Evolutionary conservation across 2,888 invertebrate genomes (phyloP).

Genomic region (Chesias legatella): DNA sequence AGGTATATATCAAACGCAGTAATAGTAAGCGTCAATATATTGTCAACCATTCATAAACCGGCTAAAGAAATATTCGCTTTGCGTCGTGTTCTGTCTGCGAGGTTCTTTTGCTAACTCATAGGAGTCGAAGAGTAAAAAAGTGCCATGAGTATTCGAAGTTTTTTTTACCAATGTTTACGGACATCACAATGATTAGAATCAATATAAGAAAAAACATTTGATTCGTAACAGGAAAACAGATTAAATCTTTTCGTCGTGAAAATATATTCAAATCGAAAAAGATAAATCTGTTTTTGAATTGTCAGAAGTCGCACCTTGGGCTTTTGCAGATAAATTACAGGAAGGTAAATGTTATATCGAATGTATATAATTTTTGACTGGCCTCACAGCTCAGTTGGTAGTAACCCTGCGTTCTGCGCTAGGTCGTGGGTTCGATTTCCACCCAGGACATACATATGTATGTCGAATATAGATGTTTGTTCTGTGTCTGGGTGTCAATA

Average conservation of each 20-base stretch:
- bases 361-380: too few species aligned
- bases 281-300: slow-evolving; percentile 19
- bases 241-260: slow-evolving; percentile 12
- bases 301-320: neutral
- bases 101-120: slow-evolving; percentile 9
- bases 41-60: slow-evolving; percentile 12
- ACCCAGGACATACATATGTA: too few species aligned
- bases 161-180: slow-evolving; percentile 60
- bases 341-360: too few species aligned
- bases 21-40: slow-evolving; percentile 9
- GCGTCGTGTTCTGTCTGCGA: slow-evolving; percentile 51
- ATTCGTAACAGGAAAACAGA: slow-evolving; percentile 30
- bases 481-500: too few species aligned
- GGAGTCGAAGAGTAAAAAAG: slow-evolving; percentile 38
- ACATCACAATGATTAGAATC: slow-evolving; percentile 35
- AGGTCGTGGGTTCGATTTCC: too few species aligned
- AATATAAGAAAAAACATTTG: slow-evolving; percentile 21
- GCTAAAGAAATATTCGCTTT: slow-evolving; percentile 46
- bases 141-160: slow-evolving; percentile 44
- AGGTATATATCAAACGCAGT: too few species aligned
- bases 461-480: too few species aligned
- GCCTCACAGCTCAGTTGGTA: too few species aligned
- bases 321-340: too few species aligned
- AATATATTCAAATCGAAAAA: slow-evolving; percentile 9
- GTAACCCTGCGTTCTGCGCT: too few species aligned